Evolutionary conservation across 2,888 invertebrate species (phyloP).

Genomic region (Thecophora atra): DNA sequence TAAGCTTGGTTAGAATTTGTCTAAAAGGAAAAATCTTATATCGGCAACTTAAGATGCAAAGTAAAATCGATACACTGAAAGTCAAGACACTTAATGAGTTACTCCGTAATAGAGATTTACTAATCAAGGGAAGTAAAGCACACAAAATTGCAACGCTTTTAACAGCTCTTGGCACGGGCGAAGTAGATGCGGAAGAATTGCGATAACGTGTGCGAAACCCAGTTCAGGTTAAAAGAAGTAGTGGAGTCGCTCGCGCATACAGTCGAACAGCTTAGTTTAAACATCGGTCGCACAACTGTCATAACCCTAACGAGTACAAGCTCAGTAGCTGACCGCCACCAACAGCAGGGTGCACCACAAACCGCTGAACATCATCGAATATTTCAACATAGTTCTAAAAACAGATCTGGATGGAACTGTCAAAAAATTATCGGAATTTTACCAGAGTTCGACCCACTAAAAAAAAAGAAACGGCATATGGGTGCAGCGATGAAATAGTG

Average conservation of each 20-base stretch:
- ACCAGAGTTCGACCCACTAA: conserved; percentile 26
- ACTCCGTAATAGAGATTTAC: neutral
- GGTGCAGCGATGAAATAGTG: neutral
- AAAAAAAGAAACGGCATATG: conserved; percentile 4
- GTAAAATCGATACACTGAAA: conserved; percentile 1
- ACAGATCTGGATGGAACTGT: neutral
- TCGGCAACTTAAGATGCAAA: too few relatives aligned
- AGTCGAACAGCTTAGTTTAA: neutral
- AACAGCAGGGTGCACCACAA: conserved; percentile 1
- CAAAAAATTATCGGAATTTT: conserved; percentile 1
- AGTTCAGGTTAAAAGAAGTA: conserved; percentile 6
- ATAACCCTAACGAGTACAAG: neutral
- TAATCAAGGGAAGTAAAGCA: conserved; percentile 12
- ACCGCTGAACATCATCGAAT: neutral
- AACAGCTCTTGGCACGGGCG: neutral
- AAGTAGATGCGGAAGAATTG: conserved; percentile 18
- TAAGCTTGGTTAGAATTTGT: neutral
- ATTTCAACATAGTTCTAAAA: neutral
- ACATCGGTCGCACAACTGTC: neutral
- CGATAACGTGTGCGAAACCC: neutral
- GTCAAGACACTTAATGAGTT: conserved; percentile 3
- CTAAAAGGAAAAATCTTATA: neutral
- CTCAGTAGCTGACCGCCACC: neutral
- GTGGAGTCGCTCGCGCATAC: neutral
- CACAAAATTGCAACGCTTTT: conserved; percentile 2